Evolutionary conservation across 2,888 invertebrate species (phyloP).

Genomic region (Heliconius sara): DNA sequence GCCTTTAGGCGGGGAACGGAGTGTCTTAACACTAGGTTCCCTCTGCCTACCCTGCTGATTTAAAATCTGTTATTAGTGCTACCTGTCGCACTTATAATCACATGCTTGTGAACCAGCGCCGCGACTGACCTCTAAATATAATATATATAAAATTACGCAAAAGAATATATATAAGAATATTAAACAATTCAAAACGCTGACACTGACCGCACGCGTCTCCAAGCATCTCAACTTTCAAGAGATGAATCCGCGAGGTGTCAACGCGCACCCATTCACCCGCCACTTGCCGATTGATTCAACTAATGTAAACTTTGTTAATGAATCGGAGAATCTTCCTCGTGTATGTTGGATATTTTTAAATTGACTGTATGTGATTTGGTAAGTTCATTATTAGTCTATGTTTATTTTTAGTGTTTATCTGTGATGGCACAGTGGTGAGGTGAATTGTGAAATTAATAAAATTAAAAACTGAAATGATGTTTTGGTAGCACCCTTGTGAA

Average conservation of each 20-base stretch:
- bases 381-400: not conserved
- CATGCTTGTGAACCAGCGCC: too few species aligned
- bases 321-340: slow-evolving; percentile 39
- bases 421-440: too few species aligned
- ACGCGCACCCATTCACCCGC: slow-evolving; percentile 54
- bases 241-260: slow-evolving; percentile 51
- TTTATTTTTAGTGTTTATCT: slow-evolving; percentile 19
- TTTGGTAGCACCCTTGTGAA: too few species aligned
- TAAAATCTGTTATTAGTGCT: too few species aligned
- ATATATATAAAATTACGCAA: not conserved
- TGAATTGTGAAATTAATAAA: too few species aligned
- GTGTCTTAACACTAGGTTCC: too few species aligned
- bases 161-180: not conserved
- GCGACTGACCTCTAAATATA: too few species aligned
- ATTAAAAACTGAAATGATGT: too few species aligned
- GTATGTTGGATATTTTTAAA: slow-evolving; percentile 46
- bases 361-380: slow-evolving; percentile 22
- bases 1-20: too few species aligned
- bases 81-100: too few species aligned
- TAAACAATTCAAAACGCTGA: slow-evolving; percentile 40
- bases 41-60: too few species aligned
- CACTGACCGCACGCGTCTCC: not conserved
- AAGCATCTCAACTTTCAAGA: slow-evolving; percentile 36
- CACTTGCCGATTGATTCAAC: slow-evolving; percentile 66
- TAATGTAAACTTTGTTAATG: slow-evolving; percentile 60